Conservation (phyloP, 2,797 vertebrate species). For the Eulemur coronatus region DNA sequence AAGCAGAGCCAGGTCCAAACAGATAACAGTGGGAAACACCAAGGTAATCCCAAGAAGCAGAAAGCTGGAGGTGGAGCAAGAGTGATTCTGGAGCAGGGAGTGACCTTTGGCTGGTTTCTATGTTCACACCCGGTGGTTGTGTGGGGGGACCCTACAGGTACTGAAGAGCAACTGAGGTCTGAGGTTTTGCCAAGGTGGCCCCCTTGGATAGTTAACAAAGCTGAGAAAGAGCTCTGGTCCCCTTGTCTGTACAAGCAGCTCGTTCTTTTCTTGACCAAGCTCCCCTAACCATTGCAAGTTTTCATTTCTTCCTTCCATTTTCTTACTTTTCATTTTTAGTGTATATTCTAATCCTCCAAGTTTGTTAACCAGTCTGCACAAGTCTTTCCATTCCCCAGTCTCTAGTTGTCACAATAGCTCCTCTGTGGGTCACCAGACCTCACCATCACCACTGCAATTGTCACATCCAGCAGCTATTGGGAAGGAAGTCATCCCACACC, state of each 20-base stretch:
- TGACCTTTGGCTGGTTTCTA: not conserved
- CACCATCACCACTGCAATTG: not conserved
- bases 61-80: not conserved
- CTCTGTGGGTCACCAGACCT: not conserved
- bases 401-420: not conserved
- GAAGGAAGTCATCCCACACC: not conserved
- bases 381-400: not conserved
- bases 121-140: not conserved
- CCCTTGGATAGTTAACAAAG: not conserved
- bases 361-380: not conserved
- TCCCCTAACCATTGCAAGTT: not conserved
- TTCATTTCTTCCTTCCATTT: not conserved
- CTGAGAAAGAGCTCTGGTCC: not conserved
- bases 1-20: not conserved
- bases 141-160: too few relatives aligned
- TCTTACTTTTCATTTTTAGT: not conserved
- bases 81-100: not conserved
- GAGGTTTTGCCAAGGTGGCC: not conserved
- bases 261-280: not conserved
- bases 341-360: not conserved
- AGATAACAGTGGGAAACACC: not conserved
- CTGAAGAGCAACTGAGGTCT: not conserved
- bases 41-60: not conserved
- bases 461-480: not conserved
- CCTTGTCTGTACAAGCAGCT: not conserved